These are phyloP conservation scores for Cydia amplana DNA, from an alignment of 1,140 invertebrate species.

Conservation along the genomic window DNA sequence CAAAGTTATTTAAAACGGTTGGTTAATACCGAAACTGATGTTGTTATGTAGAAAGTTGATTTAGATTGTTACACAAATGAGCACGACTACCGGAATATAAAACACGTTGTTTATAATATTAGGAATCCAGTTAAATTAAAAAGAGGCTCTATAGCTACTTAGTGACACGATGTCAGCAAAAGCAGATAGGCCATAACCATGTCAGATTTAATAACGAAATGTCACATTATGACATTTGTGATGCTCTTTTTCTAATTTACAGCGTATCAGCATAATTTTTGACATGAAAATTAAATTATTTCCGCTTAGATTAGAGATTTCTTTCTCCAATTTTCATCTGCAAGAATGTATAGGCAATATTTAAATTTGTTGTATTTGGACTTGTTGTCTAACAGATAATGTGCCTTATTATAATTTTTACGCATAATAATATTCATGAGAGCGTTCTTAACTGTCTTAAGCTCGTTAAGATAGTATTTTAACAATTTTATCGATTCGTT, in stretches of 20 bases:
- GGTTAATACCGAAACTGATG: not conserved
- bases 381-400: slow-evolving; percentile 44
- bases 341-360: not conserved
- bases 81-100: not conserved
- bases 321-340: not conserved
- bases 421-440: slow-evolving; percentile 68
- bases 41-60: not conserved
- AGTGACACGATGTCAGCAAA: slow-evolving; percentile 16
- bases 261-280: slow-evolving; percentile 33
- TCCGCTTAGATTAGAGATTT: slow-evolving; percentile 4
- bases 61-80: slow-evolving; percentile 8
- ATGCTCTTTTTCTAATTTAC: slow-evolving; percentile 36
- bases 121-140: slow-evolving; percentile 16
- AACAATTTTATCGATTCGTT: slow-evolving; percentile 53
- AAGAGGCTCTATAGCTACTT: not conserved
- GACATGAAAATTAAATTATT: slow-evolving; percentile 38
- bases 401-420: slow-evolving; percentile 54
- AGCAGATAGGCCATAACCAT: slow-evolving; percentile 32
- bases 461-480: slow-evolving; percentile 54
- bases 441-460: slow-evolving; percentile 58
- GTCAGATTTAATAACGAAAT: slow-evolving; percentile 36
- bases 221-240: slow-evolving; percentile 31
- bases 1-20: not conserved
- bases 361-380: slow-evolving; percentile 28
- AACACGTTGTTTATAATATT: not conserved